Percentiles rank a stretch among this genome's conserved stretches.
These are phyloP conservation scores for Luperina testacea DNA, from an alignment of 2,888 invertebrate species.

Conservation along the genomic window DNA sequence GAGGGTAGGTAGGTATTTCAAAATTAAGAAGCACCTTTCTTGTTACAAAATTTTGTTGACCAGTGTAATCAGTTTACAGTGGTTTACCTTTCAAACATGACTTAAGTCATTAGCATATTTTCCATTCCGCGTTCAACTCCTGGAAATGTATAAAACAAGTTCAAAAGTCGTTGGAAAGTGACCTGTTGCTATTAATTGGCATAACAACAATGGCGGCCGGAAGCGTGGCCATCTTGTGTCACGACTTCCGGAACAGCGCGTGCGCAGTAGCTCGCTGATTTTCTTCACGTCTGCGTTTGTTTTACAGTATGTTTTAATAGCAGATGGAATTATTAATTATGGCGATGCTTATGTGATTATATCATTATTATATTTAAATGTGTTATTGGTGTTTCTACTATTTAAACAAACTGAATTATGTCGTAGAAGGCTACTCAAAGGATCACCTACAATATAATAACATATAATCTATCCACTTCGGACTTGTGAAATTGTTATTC, in stretches of 20 bases:
- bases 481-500: no score
- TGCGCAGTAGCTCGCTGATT: slow-evolving; percentile 45
- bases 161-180: slow-evolving; percentile 64
- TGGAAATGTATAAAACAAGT: slow-evolving; percentile 53
- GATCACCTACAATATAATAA: not conserved
- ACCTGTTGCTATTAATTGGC: slow-evolving; percentile 45
- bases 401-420: no score
- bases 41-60: not conserved
- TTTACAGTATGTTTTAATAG: slow-evolving; percentile 3
- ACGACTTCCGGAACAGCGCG: slow-evolving; percentile 64
- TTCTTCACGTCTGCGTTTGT: slow-evolving; percentile 42
- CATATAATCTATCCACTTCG: not conserved
- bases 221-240: slow-evolving; percentile 66
- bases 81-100: slow-evolving; percentile 7
- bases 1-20: not conserved
- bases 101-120: slow-evolving; percentile 36
- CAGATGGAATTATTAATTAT: not conserved
- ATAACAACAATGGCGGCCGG: slow-evolving; percentile 63
- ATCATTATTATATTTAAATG: no score
- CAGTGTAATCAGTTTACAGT: not conserved
- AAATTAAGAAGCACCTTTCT: not conserved
- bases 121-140: slow-evolving; percentile 6
- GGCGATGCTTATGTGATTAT: no score
- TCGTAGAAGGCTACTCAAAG: no score
- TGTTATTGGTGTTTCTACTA: no score